Base-by-base conservation (phyloP, 2,113 vertebrate species). In the Centrocercus urophasianus region DNA sequence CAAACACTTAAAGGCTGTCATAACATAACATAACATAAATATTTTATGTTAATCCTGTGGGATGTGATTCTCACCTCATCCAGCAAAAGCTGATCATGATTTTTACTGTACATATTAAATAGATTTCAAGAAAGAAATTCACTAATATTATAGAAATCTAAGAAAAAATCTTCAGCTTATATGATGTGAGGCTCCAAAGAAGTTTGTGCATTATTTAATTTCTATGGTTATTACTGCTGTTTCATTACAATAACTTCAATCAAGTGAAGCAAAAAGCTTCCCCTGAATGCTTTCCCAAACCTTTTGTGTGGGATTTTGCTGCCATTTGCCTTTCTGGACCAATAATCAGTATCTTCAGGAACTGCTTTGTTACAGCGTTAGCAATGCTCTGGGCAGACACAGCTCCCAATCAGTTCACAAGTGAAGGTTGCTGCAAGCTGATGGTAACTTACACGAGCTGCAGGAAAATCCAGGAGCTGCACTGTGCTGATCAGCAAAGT, bases 401-500 rank as follows among this genome's bases (percentile, higher is more conserved):
- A 11, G 24, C 0, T 57, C 10, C 61, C 7, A 13, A 8, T 6
- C 47, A 10, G 9, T 17, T 59, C 47, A 52, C n/a, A 1, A 42
- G 50, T 22, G 40, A 13, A 15, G 67, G 11, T 16, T 0, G 47
- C 52, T 32, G 43, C 5, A 4, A 20, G 28, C 4, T 9, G 59
- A 21, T 10, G 69, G 12, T 6, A 16, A 97, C 99, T 98, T 89
- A 99, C 99, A 99, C 6, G 97, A 97, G 54, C 86, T 98, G 85
- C 99, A 99, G 2, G 79, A 10, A 42, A 98, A 97, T 6, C 96
- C 97, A 6, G 91, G 75, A 0, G 92, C 96, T 21, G 98, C 96
- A 14, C 96, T 98, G 97, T 99, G 99, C 73, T 99, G 98, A 3
- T 98, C 96, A 1, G 98, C 84, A 34, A 98, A 96, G 96, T 99